Base-by-base conservation (phyloP, 2,888 invertebrate genomes). In the Drosophila pseudotakahashii region DNA sequence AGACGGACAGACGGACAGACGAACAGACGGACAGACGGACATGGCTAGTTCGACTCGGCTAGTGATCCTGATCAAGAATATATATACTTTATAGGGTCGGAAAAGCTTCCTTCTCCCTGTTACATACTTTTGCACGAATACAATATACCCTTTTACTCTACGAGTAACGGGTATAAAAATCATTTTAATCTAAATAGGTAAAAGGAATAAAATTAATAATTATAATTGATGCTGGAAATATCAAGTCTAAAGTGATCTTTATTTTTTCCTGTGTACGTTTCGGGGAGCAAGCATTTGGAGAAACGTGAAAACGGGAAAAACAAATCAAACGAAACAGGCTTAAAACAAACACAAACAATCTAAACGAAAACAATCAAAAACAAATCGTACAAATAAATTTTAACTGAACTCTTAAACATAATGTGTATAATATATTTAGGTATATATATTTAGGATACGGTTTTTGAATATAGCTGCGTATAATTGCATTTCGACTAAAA, bases 281-380 rank as follows among this genome's bases (percentile, higher is more conserved):
- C 3, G 39, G 48, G 36, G 16, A 42, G 47, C 30, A 50, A 23
- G 42, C 47, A 41, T n/a, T 42, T 44, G 44, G 45, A 53, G 32
- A 45, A 52, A 23, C 39, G 52, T 34, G 19, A 19, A 19, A 19
- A 19, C 19, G n/a, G 47, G 55, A 48, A 48, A 57, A 62, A 76
- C 69, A 67, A 60, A 48, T 55, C 59, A 52, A 60, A 44, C 55
- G 52, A 71, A 58, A 58, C 16, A 53, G 39, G 19, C 37, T 51
- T 51, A 57, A 57, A 57, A 68, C 76, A 76, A 84, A 71, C 59
- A 63, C 36, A 50, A 39, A 77, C 39, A 62, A 63, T 75, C 58
- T 69, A 75, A 80, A 80, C 79, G 79, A 80, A 79, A 84, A 81
- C 79, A 80, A 75, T 62, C 44, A 50, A 75, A 62, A 63, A 51